These are phyloP conservation scores for Cygnus atratus DNA, from an alignment of 2,113 vertebrate species.

Conservation along the genomic window DNA sequence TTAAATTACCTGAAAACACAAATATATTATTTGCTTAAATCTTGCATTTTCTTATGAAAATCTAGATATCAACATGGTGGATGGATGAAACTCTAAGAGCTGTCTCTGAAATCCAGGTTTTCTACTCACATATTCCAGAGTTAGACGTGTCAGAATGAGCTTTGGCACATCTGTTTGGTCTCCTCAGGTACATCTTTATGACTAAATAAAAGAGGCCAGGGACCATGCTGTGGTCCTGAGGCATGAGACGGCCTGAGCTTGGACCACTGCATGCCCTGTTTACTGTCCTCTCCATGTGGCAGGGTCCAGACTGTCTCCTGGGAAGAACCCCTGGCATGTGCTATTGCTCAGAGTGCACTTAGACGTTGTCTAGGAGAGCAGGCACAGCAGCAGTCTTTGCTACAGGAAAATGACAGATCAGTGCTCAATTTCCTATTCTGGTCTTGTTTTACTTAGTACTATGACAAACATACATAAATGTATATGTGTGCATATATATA, in stretches of 20 bases:
- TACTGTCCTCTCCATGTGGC: neutral
- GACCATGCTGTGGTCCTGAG: neutral
- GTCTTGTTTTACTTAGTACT: neutral
- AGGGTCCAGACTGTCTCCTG: neutral
- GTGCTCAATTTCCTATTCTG: neutral
- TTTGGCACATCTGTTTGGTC: neutral
- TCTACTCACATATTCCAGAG: neutral
- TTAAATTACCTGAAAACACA: neutral
- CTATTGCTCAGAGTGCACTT: neutral
- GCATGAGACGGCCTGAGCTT: neutral
- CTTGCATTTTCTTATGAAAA: neutral
- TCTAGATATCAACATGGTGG: neutral
- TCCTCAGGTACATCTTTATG: neutral
- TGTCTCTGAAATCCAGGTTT: neutral
- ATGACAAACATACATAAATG: neutral
- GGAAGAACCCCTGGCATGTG: neutral
- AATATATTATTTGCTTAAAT: neutral
- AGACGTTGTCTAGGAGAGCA: neutral
- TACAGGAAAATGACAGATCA: fast-evolving
- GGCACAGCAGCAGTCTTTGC: neutral
- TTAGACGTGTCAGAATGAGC: neutral
- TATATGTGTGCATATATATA: neutral
- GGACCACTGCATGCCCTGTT: neutral
- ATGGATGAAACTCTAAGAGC: neutral
- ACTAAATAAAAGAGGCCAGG: neutral